Conservation (phyloP, 2,888 invertebrate genomes). For the Lysandra coridon region DNA sequence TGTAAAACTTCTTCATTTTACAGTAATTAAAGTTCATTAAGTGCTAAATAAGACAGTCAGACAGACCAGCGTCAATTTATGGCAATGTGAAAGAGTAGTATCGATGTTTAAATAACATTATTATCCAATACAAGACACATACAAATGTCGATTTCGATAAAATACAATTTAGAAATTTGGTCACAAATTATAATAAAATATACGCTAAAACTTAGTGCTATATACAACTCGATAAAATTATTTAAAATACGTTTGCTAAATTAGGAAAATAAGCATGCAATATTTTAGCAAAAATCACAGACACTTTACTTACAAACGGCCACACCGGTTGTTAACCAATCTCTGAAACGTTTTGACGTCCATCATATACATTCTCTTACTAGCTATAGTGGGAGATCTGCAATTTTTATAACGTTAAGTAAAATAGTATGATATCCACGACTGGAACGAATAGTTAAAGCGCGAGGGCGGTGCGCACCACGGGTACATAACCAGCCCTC, state of each 20-base stretch:
- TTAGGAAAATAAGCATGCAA: constrained; percentile 73
- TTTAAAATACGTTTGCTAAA: constrained; percentile 60
- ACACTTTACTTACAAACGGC: constrained; percentile 70
- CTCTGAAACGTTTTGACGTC: constrained; percentile 34
- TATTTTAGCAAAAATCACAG: constrained; percentile 77
- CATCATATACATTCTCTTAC: constrained; percentile 31
- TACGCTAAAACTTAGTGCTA: constrained; percentile 62
- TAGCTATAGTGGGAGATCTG: constrained; percentile 29
- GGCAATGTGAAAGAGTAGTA: constrained; percentile 29
- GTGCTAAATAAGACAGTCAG: neutral
- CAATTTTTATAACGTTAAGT: constrained; percentile 20
- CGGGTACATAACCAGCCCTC: neutral
- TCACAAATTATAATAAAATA: constrained; percentile 63
- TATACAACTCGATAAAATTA: constrained; percentile 61
- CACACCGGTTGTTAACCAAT: constrained; percentile 46
- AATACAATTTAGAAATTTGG: constrained; percentile 55
- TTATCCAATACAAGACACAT: constrained; percentile 44
- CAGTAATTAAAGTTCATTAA: neutral
- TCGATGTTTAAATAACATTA: constrained; percentile 34
- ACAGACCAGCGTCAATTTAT: constrained; percentile 23
- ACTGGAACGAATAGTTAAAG: neutral
- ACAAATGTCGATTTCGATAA: constrained; percentile 48
- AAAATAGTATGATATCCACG: neutral
- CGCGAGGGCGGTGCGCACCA: neutral
- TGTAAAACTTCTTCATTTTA: neutral